phyloP scores from a whole-genome alignment of 2,113 vertebrate species.

The Psettodes erumei region DNA sequence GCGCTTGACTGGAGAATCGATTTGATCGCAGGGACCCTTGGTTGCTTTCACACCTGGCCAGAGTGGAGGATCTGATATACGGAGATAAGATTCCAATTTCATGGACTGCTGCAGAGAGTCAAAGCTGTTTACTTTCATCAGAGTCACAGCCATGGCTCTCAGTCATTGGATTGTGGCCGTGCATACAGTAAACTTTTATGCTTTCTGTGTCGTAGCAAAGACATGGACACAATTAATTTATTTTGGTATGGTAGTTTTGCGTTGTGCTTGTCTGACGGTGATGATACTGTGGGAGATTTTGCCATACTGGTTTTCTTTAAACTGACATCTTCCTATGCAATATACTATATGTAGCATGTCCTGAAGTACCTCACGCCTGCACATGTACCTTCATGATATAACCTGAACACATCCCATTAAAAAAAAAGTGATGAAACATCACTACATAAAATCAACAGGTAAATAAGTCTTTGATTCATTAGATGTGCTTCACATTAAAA shows the following conservation, averaged over 20 bases:
- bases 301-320: background rate
- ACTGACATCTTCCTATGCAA: background rate
- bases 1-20: conserved; percentile 41
- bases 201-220: background rate
- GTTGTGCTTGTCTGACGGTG: background rate
- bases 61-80: conserved; percentile 38
- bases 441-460: background rate
- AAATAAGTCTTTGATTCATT: background rate
- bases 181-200: background rate
- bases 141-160: background rate
- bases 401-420: background rate
- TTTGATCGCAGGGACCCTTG: conserved; percentile 33
- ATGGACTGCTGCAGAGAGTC: conserved; percentile 50
- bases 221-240: background rate
- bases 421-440: background rate
- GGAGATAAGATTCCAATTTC: conserved; percentile 61
- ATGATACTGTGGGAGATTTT: background rate
- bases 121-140: conserved; percentile 50
- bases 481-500: background rate
- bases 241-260: background rate
- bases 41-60: conserved; percentile 40
- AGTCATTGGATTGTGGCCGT: background rate
- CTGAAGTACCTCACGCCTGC: background rate
- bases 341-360: background rate
- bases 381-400: background rate